These are phyloP conservation scores for Phalloptychus januarius DNA, from an alignment of 2,797 vertebrate species.

Conservation along the genomic window DNA sequence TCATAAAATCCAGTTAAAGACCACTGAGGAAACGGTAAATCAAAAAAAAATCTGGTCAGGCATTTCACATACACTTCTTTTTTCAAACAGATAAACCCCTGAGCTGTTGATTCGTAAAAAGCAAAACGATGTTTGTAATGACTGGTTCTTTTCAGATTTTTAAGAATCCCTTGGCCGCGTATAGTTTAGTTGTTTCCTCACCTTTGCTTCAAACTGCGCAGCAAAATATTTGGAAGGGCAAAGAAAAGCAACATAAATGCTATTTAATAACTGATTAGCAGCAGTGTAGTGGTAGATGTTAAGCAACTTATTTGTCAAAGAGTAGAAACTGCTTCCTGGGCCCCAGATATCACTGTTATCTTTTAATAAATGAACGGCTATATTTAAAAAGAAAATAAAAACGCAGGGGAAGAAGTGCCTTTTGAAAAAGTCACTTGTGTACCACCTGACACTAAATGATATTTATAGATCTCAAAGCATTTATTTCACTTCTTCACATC, in stretches of 20 bases:
- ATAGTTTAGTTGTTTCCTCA: not conserved
- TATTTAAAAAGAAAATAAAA: not conserved
- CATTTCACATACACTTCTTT: conserved; percentile 40
- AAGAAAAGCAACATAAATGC: not conserved
- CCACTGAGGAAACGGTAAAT: conserved; percentile 5
- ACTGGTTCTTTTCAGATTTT: not conserved
- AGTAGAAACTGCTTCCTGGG: not conserved
- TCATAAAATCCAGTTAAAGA: conserved; percentile 11
- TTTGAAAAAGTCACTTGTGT: not conserved
- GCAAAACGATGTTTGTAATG: not conserved
- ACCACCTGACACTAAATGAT: not conserved
- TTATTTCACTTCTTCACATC: not conserved
- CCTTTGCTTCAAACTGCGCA: not conserved
- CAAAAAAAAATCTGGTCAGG: conserved; percentile 52
- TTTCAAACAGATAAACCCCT: conserved; percentile 67
- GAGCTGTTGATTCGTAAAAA: conserved; percentile 59
- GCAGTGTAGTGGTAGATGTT: not conserved
- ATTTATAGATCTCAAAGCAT: not conserved
- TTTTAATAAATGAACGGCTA: not conserved
- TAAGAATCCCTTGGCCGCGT: not conserved
- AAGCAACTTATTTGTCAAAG: not conserved
- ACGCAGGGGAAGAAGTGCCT: not conserved
- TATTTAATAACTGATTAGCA: not conserved
- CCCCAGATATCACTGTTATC: not conserved
- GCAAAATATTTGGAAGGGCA: not conserved